Evolutionary conservation across 2,888 invertebrate genomes (phyloP), one percentile per base, ranked within the genome.

Genomic region (Electrophaes corylata): DNA sequence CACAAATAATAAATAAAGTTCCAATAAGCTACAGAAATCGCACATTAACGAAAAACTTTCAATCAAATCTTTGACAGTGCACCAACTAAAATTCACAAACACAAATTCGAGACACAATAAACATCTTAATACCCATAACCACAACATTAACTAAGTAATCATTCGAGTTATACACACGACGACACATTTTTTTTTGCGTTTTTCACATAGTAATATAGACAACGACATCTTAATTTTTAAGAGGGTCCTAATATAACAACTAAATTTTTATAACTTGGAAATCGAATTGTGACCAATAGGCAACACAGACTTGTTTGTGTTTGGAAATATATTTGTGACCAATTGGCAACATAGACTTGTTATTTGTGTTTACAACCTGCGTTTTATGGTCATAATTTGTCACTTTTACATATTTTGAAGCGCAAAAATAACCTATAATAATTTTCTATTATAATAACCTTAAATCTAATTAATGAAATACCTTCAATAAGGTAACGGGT

Each of bases 121-220:
- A 43, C 37, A 41, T 29, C 16, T 29, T 12, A 51, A 37, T 33
- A 51, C 52, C 50, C 57, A 62, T 54, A 59, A 53, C 57, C 52
- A 45, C 55, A 53, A 26, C 37, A n/a, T 50, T 40, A 59, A 57
- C 50, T 54, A 57, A 20, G 29, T 51, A 19, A 49, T 53, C 31
- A 66, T 65, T 67, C 69, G 67, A 68, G 66, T 55, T 47, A 46
- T 64, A 40, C 49, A 64, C 39, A 53, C 29, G 43, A 70, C 47
- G 23, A 57, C 45, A 54, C 45, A 41, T 49, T 58, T 62, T 65
- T 63, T 61, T 60, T 52, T 45, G 39, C 12, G 23, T 50, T 49
- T 54, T 54, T 46, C 49, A 55, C 48, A 49, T 14, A 39, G 41
- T 31, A 55, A 50, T 45, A 52, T 54, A 54, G 58, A 54, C 53